Conservation (phyloP, 2,113 vertebrate species). For the Caranx ignobilis region DNA sequence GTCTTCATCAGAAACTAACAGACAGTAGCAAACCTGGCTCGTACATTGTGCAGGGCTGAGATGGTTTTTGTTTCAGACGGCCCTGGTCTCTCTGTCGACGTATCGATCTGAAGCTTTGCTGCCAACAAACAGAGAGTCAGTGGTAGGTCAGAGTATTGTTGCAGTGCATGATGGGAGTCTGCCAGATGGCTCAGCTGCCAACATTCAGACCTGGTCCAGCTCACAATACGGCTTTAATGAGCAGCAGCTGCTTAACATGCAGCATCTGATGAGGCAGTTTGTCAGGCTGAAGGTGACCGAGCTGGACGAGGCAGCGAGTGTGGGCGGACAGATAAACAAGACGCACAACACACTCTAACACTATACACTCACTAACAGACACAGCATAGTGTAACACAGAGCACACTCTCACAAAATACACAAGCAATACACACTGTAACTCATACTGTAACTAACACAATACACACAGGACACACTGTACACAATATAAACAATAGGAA, state of each 20-base stretch:
- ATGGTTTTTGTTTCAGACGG: background rate
- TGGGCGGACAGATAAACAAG: conserved; percentile 43
- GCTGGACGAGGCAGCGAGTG: background rate
- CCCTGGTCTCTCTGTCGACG: background rate
- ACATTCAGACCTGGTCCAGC: conserved; percentile 13
- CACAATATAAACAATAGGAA: too few species aligned
- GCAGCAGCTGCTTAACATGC: conserved; percentile 38
- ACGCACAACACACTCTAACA: conserved; percentile 13
- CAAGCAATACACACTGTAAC: too few species aligned
- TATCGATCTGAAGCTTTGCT: conserved; percentile 7
- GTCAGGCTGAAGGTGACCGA: conserved; percentile 48
- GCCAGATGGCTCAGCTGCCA: conserved; percentile 36
- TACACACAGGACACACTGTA: too few species aligned
- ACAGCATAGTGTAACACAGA: background rate
- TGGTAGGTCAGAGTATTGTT: conserved; percentile 21
- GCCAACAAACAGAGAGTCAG: background rate
- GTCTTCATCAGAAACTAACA: too few species aligned
- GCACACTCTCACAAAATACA: too few species aligned
- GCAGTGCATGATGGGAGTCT: conserved; percentile 54
- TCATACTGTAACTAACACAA: too few species aligned
- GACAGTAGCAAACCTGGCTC: too few species aligned
- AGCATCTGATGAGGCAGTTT: conserved; percentile 26
- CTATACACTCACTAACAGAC: background rate
- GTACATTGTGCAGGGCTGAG: background rate
- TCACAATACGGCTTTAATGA: conserved; percentile 25